Base-by-base conservation (phyloP, 2,888 invertebrate species). In the Halictus quadricinctus region DNA sequence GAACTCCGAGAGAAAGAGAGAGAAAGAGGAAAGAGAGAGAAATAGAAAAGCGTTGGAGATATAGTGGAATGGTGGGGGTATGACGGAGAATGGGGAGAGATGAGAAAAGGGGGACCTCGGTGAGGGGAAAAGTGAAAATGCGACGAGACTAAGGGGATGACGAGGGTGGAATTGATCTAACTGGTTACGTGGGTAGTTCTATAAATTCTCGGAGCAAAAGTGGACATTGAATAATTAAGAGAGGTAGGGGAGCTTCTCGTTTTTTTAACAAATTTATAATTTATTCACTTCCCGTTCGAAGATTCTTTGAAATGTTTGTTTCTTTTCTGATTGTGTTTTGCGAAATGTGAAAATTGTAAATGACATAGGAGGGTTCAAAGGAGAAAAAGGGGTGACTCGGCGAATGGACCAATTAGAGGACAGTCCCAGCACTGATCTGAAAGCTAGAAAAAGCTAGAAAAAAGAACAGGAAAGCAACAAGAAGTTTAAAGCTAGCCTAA, bases 51-150 rank as follows among this genome's bases (percentile, higher is more conserved):
- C 72, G 81, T 72, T 76, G 73, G 70, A 41, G 72, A 78, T 82
- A 85, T 66, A 87, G 78, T 25, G 73, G 75, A 58, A 74, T 36
- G 54, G 76, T 85, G 84, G 81, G 83, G 83, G 7, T n/a, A 54
- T 8, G 48, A 48, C 25, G 41, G 41, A 41, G 41, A 7, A 21
- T 73, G 25, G 50, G 72, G 69, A 72, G 64, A 58, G 41, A 79
- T 75, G 41, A 46, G 43, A 64, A 80, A 50, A 69, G 66, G 69
- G 76, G 43, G 36, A 66, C 66, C 18, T n/a, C 64, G 43, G n/a
- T 15, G 25, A 41, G 8, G 46, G n/a, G 46, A n/a, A 8, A 43
- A 46, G 43, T 73, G 54, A 29, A 79, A 64, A 79, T 72, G 36
- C 12, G 54, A n/a, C n/a, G 58, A 15, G 21, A n/a, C 10, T 12